A percentile compares a stretch with the other conserved stretches of the same genome.
Conservation (phyloP, 2,797 vertebrate species). For the Choloepus didactylus region DNA sequence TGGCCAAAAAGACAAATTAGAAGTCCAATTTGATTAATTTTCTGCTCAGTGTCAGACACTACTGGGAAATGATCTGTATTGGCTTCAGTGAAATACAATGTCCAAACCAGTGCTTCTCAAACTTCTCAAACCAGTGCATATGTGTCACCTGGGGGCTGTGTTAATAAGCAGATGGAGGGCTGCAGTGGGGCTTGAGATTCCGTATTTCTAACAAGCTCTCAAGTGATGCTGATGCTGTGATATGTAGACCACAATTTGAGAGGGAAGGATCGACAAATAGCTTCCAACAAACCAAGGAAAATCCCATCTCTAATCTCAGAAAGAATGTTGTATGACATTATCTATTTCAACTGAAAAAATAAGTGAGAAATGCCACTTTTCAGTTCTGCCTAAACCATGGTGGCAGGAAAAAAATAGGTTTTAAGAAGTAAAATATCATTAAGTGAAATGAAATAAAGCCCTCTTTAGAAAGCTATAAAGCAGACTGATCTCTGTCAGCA, state of each 20-base stretch:
- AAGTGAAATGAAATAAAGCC: conserved; percentile 42
- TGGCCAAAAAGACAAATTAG: not conserved
- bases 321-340: not conserved
- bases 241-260: not conserved
- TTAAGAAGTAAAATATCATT: not conserved
- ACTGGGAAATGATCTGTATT: not conserved
- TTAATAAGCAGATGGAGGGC: not conserved
- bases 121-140: not conserved
- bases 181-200: not conserved
- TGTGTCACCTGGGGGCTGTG: not conserved
- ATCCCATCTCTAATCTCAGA: not conserved
- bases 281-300: not conserved
- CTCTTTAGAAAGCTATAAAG: not conserved
- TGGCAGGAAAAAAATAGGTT: not conserved
- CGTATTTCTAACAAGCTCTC: not conserved
- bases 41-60: not conserved
- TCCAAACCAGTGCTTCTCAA: not conserved
- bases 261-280: not conserved
- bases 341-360: not conserved
- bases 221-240: not conserved
- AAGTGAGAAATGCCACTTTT: conserved; percentile 3
- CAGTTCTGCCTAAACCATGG: not conserved
- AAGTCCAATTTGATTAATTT: not conserved
- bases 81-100: not conserved
- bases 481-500: not conserved